These are phyloP conservation scores for Chelonoidis abingdonii DNA, from an alignment of 2,113 vertebrate species.

Conservation along the genomic window DNA sequence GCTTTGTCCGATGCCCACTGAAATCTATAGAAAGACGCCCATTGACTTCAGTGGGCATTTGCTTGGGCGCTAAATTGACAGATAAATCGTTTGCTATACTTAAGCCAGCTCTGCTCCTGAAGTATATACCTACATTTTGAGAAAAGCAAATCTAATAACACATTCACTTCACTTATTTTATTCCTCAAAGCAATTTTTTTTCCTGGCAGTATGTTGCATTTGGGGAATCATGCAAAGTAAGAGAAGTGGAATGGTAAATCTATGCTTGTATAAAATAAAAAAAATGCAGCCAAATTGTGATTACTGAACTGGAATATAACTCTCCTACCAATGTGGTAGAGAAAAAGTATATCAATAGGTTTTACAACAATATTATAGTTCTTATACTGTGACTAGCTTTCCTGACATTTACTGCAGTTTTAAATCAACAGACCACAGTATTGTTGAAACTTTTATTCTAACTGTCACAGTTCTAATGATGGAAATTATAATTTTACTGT, in stretches of 20 bases:
- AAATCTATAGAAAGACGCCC: neutral
- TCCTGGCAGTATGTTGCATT: neutral
- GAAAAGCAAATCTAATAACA: neutral
- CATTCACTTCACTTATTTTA: slow-evolving; percentile 29
- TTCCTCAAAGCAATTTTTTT: slow-evolving; percentile 7
- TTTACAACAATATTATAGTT: slow-evolving; percentile 64
- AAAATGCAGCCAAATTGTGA: slow-evolving; percentile 32
- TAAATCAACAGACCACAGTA: slow-evolving; percentile 60
- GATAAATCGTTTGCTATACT: slow-evolving; percentile 6
- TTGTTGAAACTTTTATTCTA: slow-evolving; percentile 61
- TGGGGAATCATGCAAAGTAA: slow-evolving; percentile 44
- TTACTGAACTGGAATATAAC: slow-evolving; percentile 56
- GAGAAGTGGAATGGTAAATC: neutral
- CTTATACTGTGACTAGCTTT: slow-evolving; percentile 31
- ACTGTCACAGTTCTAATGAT: slow-evolving; percentile 50
- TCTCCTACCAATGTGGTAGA: slow-evolving; percentile 24
- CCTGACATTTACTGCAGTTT: slow-evolving; percentile 53
- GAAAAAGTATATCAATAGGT: slow-evolving; percentile 20
- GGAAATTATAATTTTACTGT: slow-evolving; percentile 57
- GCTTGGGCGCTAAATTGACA: neutral
- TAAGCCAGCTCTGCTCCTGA: neutral
- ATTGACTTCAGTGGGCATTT: neutral
- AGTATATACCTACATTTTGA: neutral
- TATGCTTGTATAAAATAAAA: neutral
- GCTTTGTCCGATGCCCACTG: neutral